These are phyloP conservation scores for Drosophila insularis DNA, from an alignment of 1,140 invertebrate species.

Conservation along the genomic window DNA sequence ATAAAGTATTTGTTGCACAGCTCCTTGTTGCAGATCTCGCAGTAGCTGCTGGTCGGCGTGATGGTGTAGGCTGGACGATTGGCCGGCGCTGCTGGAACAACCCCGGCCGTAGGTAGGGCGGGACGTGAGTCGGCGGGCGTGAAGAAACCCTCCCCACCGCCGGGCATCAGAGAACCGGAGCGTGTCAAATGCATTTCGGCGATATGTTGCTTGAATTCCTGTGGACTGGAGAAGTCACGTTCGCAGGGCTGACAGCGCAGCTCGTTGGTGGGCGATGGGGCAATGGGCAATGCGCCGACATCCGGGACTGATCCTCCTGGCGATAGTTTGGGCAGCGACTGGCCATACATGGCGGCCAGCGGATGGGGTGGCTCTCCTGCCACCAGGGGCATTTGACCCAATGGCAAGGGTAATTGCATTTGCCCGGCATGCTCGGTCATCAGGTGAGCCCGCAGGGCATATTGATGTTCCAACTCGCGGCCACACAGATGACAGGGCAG, in stretches of 20 bases:
- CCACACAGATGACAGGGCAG: slow-evolving; percentile 85
- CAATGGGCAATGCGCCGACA: slow-evolving; percentile 37
- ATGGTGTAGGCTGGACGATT: slow-evolving; percentile 82
- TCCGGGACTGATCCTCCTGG: slow-evolving; percentile 28
- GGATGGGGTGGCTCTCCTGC: slow-evolving; percentile 24
- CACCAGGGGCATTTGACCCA: slow-evolving; percentile 19
- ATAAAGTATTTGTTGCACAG: slow-evolving; percentile 99
- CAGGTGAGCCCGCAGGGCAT: slow-evolving; percentile 85
- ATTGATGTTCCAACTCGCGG: slow-evolving; percentile 85
- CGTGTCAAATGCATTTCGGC: slow-evolving; percentile 83
- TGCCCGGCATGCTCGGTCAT: slow-evolving; percentile 84
- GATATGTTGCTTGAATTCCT: slow-evolving; percentile 85
- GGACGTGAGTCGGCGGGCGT: slow-evolving; percentile 67
- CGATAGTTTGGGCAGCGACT: slow-evolving; percentile 54
- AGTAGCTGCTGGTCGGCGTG: slow-evolving; percentile 93
- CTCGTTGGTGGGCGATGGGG: slow-evolving; percentile 37
- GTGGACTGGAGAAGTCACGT: slow-evolving; percentile 84
- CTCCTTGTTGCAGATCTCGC: slow-evolving; percentile 99
- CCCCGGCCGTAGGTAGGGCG: slow-evolving; percentile 37
- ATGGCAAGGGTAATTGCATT: slow-evolving; percentile 42
- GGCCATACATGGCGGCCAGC: slow-evolving; percentile 33
- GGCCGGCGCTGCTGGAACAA: not conserved
- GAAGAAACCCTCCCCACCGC: slow-evolving; percentile 75
- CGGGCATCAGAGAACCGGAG: slow-evolving; percentile 32
- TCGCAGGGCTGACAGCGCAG: slow-evolving; percentile 84